Evolutionary conservation across 2,113 vertebrate species (phyloP).

Genomic region (Grantiella picta): DNA sequence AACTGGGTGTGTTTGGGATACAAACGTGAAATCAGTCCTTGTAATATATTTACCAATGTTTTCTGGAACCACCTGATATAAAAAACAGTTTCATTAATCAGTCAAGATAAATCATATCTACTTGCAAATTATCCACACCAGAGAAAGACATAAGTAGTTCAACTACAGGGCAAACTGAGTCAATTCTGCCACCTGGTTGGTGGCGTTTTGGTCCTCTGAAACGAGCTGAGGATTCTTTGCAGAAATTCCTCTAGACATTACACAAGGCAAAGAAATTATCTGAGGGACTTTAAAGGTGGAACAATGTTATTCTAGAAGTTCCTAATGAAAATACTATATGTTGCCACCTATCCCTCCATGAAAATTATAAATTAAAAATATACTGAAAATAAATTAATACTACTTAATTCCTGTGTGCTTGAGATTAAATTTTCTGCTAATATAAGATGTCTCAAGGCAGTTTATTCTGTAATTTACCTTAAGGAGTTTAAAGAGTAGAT

Average conservation of each 20-base stretch:
- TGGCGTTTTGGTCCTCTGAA: neutral
- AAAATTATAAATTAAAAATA: neutral
- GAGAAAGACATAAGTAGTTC: neutral
- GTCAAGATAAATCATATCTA: accelerated
- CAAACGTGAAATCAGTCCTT: neutral
- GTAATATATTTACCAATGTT: accelerated
- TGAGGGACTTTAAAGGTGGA: neutral
- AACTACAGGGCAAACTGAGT: neutral
- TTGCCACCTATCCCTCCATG: neutral
- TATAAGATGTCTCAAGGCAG: neutral
- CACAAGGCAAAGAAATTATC: neutral
- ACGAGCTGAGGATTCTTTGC: neutral
- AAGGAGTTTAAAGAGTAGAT: neutral
- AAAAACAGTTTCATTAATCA: neutral
- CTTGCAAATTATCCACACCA: neutral
- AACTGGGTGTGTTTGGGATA: neutral
- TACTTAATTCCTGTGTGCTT: neutral
- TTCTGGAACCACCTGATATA: neutral
- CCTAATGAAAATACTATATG: neutral
- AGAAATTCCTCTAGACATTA: neutral
- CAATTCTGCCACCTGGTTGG: neutral
- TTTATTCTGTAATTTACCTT: neutral
- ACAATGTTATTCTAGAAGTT: neutral
- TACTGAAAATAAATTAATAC: too few relatives aligned
- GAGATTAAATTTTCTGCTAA: neutral